Base-by-base conservation (phyloP, 2,797 vertebrate species). In the Loriculus beryllinus region DNA sequence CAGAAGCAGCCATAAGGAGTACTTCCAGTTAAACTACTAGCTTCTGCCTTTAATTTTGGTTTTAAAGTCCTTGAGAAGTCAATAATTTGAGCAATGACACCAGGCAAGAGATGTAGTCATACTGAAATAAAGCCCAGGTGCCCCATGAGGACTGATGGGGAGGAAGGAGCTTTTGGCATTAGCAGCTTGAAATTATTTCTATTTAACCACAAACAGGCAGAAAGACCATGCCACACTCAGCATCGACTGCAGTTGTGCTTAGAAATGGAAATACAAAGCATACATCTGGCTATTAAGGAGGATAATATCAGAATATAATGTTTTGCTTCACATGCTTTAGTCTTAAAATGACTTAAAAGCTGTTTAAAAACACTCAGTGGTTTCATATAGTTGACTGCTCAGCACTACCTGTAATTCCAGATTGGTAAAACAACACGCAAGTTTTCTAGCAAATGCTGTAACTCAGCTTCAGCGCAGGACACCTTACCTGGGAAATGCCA, bases 21-120 rank as follows among this genome's bases (percentile, higher is more conserved):
- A 78, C 22, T 95, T 83, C 37, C 81, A 62, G 90, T 78, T 95
- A 45, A 96, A 77, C 60, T 45, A 43, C 64, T 78, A 81, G 22
- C 33, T 54, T 92, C 76, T 91, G 89, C 31, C 14, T 87, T 68
- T 52, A 19, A 12, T 77, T 94, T 80, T 16, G 15, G 7, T 62
- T 83, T 83, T 86, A 76, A 91, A 95, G 86, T 68, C 42, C 43
- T 60, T 25, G 28, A 84, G 84, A 90, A 94, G 57, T 9, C 22
- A 94, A 49, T 76, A 90, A 88, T 26, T 26, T 63, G 77, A 96
- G n/a, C 62, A 93, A 75, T 16, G 83, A 63, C 49, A 56, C 25
- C 21, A 26, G 52, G 67, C 23, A 81, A 82, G 26, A 45, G n/a
- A 12, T 7, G 3, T 26, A 65, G 21, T 37, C 35, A 12, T 52